phyloP scores from a whole-genome alignment of 2,888 invertebrate genomes.

The Melieria omissa region DNA sequence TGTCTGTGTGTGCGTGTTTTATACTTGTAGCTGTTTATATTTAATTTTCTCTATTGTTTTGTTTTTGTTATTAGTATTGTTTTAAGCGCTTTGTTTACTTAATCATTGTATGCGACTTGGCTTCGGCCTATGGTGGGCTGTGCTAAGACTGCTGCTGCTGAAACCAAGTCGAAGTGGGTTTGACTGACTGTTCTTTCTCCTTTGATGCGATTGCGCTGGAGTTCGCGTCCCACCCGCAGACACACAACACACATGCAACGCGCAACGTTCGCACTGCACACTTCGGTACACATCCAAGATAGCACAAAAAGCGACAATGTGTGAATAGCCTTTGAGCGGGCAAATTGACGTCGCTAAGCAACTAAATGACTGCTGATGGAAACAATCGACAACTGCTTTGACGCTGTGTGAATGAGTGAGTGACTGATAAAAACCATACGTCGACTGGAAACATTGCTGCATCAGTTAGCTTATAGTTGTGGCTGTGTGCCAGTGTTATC shows the following conservation, averaged over 20 bases:
- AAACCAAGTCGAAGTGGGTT: slow-evolving; percentile 19
- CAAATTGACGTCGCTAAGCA: slow-evolving; percentile 3
- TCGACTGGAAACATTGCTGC: too few species aligned
- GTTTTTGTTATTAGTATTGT: slow-evolving; percentile 3
- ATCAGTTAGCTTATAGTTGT: not conserved
- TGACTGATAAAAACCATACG: slow-evolving; percentile 43
- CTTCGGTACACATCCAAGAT: slow-evolving; percentile 29
- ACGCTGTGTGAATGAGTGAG: not conserved
- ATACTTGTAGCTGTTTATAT: not conserved
- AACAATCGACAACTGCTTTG: slow-evolving; percentile 15
- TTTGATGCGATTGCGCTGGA: not conserved
- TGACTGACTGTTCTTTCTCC: not conserved
- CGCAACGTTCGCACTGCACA: not conserved
- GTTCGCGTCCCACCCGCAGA: not conserved
- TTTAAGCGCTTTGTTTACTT: slow-evolving; percentile 48
- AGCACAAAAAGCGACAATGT: slow-evolving; percentile 29
- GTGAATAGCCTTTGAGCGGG: not conserved
- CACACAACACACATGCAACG: too few species aligned
- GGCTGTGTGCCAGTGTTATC: too few species aligned
- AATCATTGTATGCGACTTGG: slow-evolving; percentile 42
- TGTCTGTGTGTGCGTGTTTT: not conserved
- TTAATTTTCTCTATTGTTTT: slow-evolving; percentile 37
- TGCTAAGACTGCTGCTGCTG: not conserved
- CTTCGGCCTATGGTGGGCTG: not conserved
- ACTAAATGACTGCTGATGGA: slow-evolving; percentile 10